Evolutionary conservation across 2,113 vertebrate species (phyloP).

Genomic region (Mixornis gularis): DNA sequence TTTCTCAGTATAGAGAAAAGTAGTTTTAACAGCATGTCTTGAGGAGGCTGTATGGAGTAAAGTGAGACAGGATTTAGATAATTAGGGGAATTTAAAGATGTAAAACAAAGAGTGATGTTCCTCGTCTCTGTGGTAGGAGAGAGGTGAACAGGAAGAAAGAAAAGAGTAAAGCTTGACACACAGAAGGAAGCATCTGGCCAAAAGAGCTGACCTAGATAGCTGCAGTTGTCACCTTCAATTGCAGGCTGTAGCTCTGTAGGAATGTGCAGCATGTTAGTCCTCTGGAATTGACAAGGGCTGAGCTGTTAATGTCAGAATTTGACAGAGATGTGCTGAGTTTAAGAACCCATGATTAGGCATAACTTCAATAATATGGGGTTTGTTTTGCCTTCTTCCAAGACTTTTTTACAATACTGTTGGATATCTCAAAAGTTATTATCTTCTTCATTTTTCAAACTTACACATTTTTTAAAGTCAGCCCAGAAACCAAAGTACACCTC

Average conservation of each 20-base stretch:
- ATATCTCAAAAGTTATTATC: neutral
- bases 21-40: neutral
- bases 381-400: neutral
- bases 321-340: neutral
- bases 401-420: neutral
- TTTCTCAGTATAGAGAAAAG: neutral
- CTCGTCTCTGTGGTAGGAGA: neutral
- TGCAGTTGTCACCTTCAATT: slow-evolving; percentile 12
- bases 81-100: neutral
- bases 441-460: neutral
- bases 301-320: neutral
- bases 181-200: neutral
- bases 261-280: neutral
- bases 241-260: neutral
- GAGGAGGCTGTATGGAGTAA: neutral
- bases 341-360: neutral
- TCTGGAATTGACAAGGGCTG: neutral
- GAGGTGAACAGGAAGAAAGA: neutral
- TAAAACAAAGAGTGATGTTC: neutral
- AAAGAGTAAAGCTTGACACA: neutral
- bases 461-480: neutral
- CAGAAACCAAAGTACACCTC: neutral
- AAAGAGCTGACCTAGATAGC: slow-evolving; percentile 1
- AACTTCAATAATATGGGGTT: neutral
- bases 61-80: neutral